These are phyloP conservation scores for Sparidentex hasta DNA, from an alignment of 2,797 vertebrate genomes.

Conservation along the genomic window DNA sequence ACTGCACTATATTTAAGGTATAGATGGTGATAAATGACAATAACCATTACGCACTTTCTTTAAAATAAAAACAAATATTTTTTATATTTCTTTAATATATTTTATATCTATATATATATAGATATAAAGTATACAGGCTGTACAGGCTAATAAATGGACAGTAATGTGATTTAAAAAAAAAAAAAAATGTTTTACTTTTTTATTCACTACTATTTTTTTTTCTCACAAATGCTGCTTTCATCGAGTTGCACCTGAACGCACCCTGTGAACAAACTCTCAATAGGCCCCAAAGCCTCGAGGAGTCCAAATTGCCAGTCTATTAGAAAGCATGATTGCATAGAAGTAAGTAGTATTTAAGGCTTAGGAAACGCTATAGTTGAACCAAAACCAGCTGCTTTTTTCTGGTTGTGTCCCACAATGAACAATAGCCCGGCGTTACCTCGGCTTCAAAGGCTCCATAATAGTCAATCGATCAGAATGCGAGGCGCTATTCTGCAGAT, in stretches of 20 bases:
- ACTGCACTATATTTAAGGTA: background rate
- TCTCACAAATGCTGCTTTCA: slow-evolving; percentile 11
- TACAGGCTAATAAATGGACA: background rate
- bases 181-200: slow-evolving; percentile 12
- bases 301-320: slow-evolving; percentile 79
- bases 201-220: background rate
- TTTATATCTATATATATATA: no score
- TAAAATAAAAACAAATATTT: no score
- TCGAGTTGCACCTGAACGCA: slow-evolving; percentile 27
- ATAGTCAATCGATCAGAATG: slow-evolving; percentile 87
- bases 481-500: slow-evolving; percentile 85
- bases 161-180: background rate
- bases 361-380: slow-evolving; percentile 69
- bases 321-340: slow-evolving; percentile 78
- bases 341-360: slow-evolving; percentile 78
- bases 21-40: background rate
- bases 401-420: slow-evolving; percentile 76
- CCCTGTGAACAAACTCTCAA: slow-evolving; percentile 49
- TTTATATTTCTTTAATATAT: no score
- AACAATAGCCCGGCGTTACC: slow-evolving; percentile 81
- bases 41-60: background rate
- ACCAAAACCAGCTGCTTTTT: slow-evolving; percentile 78
- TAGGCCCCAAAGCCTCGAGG: slow-evolving; percentile 43
- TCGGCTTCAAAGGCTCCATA: slow-evolving; percentile 85
- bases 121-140: no score